These are phyloP conservation scores for Cepaea nemoralis DNA, from an alignment of 1,140 invertebrate genomes.

Conservation along the genomic window DNA sequence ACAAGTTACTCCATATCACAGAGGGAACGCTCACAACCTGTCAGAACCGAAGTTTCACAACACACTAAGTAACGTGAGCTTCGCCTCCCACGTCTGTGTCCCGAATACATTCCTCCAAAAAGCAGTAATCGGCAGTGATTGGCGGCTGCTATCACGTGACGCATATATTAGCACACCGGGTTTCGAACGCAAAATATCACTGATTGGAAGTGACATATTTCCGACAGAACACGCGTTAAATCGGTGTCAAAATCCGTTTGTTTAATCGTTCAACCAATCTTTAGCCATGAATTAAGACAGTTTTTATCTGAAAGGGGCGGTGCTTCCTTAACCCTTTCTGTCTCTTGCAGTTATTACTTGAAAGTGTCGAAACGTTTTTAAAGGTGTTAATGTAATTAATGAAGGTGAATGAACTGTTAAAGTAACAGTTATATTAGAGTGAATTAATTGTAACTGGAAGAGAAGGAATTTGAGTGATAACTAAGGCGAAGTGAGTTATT, in stretches of 20 bases:
- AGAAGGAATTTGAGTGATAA: too few species aligned
- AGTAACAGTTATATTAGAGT: too few species aligned
- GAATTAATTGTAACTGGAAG: too few species aligned
- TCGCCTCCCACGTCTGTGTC: constrained; percentile 56
- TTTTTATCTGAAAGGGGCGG: constrained; percentile 20
- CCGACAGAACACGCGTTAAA: constrained; percentile 39
- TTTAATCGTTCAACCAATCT: constrained; percentile 43
- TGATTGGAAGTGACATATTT: constrained; percentile 50
- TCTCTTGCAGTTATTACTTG: too few species aligned
- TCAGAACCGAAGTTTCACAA: constrained; percentile 32
- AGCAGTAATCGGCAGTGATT: constrained; percentile 49
- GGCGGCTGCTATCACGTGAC: constrained; percentile 53
- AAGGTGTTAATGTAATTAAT: too few species aligned
- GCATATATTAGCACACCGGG: constrained; percentile 58
- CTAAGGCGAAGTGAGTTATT: too few species aligned
- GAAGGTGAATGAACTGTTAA: too few species aligned
- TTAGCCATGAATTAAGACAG: constrained; percentile 23
- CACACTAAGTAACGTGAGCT: constrained; percentile 45
- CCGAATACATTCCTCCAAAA: constrained; percentile 53
- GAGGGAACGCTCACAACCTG: constrained; percentile 26
- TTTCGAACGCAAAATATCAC: constrained; percentile 53
- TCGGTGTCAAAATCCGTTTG: constrained; percentile 42
- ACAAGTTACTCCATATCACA: constrained; percentile 38
- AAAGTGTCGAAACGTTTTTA: background rate
- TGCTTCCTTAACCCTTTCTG: background rate